Evolutionary conservation across 1,140 invertebrate genomes (phyloP).

Genomic region (Solen grandis): DNA sequence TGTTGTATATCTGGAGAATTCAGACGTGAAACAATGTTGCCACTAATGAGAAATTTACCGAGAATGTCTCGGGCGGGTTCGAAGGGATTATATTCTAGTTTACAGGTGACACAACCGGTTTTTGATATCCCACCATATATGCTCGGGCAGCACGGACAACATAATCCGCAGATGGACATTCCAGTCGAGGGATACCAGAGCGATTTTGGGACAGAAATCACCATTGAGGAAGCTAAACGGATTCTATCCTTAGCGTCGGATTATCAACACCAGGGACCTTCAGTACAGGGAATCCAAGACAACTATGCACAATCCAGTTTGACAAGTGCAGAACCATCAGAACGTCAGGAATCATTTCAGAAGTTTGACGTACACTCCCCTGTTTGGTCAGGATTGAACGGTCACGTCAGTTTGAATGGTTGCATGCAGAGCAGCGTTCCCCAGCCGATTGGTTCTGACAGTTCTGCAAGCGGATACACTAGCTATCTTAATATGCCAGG

Average conservation of each 20-base stretch:
- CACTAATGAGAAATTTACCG: conserved; percentile 26
- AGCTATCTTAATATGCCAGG: conserved; percentile 88
- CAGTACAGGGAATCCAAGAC: conserved; percentile 56
- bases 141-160: conserved; percentile 5
- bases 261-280: conserved; percentile 59
- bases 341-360: not conserved
- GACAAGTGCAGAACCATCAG: not conserved
- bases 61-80: not conserved
- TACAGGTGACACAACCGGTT: not conserved
- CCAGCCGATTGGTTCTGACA: conserved; percentile 84
- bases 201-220: not conserved
- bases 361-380: conserved; percentile 26
- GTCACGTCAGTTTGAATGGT: conserved; percentile 84
- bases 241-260: conserved; percentile 26
- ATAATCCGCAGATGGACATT: not conserved
- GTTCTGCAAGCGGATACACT: conserved; percentile 76
- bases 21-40: conserved; percentile 17
- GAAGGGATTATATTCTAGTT: conserved; percentile 15
- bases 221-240: not conserved
- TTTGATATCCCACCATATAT: conserved; percentile 1
- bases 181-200: not conserved
- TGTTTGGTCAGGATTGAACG: conserved; percentile 35
- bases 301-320: not conserved
- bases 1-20: not conserved
- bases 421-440: conserved; percentile 89